Evolutionary conservation across 2,888 invertebrate species (phyloP), one percentile per base, ranked within the genome.

Genomic region (Meliscaeva auricollis): DNA sequence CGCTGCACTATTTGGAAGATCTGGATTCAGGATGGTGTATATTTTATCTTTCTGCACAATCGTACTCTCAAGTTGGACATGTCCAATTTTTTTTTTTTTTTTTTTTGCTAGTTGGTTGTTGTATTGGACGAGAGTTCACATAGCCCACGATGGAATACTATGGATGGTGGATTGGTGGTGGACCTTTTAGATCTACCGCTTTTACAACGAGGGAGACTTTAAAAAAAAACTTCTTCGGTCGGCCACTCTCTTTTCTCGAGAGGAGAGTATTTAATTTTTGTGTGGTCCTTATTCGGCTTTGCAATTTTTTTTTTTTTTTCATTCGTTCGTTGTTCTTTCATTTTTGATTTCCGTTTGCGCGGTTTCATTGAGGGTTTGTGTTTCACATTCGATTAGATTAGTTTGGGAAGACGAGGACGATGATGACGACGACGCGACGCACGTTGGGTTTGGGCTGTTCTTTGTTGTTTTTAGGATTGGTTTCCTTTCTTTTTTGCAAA

Each of bases 301-400:
- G 58, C 58, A 20, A 5, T 35, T 6, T 35, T 56, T 11, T 32
- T 60, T 50, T 79, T 35, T 26, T 48, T 69, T 26, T 26, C 5
- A 3, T 9, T 38, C 9, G 11, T 38, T 38, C 13, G 38, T 38
- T 38, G 13, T 38, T 38, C 38, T 60, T 35, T 79, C 41, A 46
- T 68, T 80, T 77, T 64, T 68, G 60, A 62, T 76, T 81, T 85
- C 81, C 85, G 76, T 80, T 66, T 62, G 81, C 76, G 81, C 80
- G 81, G 76, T 85, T 85, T 85, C 85, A 85, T 85, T 85, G 76
- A 81, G 80, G 73, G 72, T 44, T 79, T 75, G 66, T 72, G 66
- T 72, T 81, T 80, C 76, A 73, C 76, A 85, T 76, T 81, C 76
- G 85, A 85, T 85, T 81, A 84, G 84, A 79, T 74, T 75, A 70